Percentiles rank a stretch among this genome's conserved stretches.
These are phyloP conservation scores for Nymphalis urticae DNA, from an alignment of 2,888 invertebrate genomes.

Conservation along the genomic window DNA sequence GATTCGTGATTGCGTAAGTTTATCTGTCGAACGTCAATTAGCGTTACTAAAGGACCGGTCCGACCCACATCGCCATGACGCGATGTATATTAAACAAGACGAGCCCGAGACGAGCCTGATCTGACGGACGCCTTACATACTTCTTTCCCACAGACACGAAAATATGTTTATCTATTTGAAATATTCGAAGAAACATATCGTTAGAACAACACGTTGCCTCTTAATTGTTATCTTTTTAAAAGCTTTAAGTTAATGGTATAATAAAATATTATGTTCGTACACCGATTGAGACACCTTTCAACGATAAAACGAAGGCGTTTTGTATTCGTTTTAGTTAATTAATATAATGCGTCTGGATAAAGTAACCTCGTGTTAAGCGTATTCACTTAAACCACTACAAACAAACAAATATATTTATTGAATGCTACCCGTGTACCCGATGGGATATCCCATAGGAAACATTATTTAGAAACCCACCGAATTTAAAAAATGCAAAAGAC, in stretches of 20 bases:
- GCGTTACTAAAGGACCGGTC: constrained; percentile 66
- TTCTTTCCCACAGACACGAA: constrained; percentile 43
- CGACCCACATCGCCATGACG: constrained; percentile 53
- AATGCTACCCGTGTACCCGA: too few relatives aligned
- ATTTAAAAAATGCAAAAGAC: too few relatives aligned
- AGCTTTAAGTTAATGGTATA: constrained; percentile 1
- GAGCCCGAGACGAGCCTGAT: constrained; percentile 43
- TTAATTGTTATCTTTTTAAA: constrained; percentile 5
- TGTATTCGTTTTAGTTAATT: constrained; percentile 6
- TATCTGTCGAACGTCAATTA: constrained; percentile 75
- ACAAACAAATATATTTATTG: background rate
- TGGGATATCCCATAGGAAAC: too few relatives aligned
- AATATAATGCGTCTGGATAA: constrained; percentile 3
- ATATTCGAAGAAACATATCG: constrained; percentile 4
- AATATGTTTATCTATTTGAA: constrained; percentile 23
- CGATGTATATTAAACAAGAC: constrained; percentile 58
- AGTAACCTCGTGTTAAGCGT: background rate
- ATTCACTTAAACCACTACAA: background rate
- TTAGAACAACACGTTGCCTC: background rate
- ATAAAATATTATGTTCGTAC: constrained; percentile 13
- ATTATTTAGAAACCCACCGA: too few relatives aligned
- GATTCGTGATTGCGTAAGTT: constrained; percentile 41
- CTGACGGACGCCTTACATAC: constrained; percentile 48
- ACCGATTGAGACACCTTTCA: constrained; percentile 4
- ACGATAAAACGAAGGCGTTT: background rate